phyloP scores from a whole-genome alignment of 2,797 vertebrate genomes.

The Telmatherina bonti region DNA sequence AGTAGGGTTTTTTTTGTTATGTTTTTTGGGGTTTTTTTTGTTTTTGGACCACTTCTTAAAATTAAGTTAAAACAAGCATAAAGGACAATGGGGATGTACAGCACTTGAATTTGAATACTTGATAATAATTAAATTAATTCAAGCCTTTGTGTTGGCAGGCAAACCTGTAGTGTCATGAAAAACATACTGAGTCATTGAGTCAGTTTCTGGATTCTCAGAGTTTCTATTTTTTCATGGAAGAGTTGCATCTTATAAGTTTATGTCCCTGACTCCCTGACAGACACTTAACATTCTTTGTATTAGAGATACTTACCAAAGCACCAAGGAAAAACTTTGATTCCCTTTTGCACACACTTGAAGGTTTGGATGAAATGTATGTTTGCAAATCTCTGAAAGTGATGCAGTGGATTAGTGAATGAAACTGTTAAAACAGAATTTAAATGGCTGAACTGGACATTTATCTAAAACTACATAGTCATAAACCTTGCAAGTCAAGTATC shows the following conservation, averaged over 20 bases:
- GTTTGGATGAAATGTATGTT: constrained; percentile 5
- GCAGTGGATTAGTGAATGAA: constrained; percentile 17
- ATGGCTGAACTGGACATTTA: constrained; percentile 14
- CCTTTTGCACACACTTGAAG: constrained; percentile 45
- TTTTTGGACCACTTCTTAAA: constrained; percentile 10
- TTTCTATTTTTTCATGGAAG: neutral
- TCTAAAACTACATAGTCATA: neutral
- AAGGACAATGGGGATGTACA: neutral
- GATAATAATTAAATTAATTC: constrained; percentile 14
- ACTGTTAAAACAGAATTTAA: constrained; percentile 13
- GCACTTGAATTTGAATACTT: constrained; percentile 2
- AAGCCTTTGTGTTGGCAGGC: neutral
- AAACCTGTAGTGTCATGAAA: neutral
- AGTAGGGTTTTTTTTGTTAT: too few relatives aligned
- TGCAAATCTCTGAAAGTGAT: neutral
- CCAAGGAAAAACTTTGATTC: neutral
- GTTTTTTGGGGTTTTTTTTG: neutral
- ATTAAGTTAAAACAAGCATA: neutral
- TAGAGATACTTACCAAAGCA: constrained; percentile 10
- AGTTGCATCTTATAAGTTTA: neutral
- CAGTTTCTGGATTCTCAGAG: neutral
- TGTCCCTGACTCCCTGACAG: neutral
- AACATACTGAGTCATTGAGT: neutral
- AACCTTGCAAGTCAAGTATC: neutral
- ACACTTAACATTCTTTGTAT: neutral